These are phyloP conservation scores for Orchestia grillus DNA, from an alignment of 1,140 invertebrate genomes.

Conservation along the genomic window DNA sequence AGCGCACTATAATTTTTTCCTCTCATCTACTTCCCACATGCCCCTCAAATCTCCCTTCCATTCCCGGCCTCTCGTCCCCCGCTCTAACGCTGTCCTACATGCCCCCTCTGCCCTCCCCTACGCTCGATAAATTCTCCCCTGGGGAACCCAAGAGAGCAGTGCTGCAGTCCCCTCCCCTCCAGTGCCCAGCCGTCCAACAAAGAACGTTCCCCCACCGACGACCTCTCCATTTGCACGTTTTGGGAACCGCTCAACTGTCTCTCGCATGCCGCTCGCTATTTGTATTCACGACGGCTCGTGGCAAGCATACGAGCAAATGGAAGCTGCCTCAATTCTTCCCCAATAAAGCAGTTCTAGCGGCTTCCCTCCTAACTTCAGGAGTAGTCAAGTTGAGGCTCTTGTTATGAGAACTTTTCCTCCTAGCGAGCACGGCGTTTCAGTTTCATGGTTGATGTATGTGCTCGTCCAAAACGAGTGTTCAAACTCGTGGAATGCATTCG, in stretches of 20 bases:
- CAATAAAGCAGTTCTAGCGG: too few relatives aligned
- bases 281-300: background rate
- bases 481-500: too few relatives aligned
- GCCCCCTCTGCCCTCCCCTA: background rate
- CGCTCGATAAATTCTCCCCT: slow-evolving; percentile 31
- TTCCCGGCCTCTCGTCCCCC: background rate
- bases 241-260: background rate
- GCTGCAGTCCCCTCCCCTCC: background rate
- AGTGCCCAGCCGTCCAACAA: background rate
- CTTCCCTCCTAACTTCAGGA: too few relatives aligned
- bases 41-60: background rate
- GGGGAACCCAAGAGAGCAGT: background rate
- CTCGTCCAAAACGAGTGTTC: too few relatives aligned
- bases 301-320: background rate
- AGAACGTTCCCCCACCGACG: background rate
- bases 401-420: too few relatives aligned
- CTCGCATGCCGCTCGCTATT: background rate
- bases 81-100: background rate
- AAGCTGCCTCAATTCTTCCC: background rate
- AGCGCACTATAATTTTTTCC: background rate
- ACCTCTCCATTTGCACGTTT: background rate
- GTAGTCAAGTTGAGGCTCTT: too few relatives aligned
- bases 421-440: too few relatives aligned
- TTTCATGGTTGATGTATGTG: too few relatives aligned
- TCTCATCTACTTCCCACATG: background rate